A percentile compares a stretch with the other conserved stretches of the same genome.
Evolutionary conservation across 2,888 invertebrate genomes (phyloP).

Genomic region (Eurois occulta): DNA sequence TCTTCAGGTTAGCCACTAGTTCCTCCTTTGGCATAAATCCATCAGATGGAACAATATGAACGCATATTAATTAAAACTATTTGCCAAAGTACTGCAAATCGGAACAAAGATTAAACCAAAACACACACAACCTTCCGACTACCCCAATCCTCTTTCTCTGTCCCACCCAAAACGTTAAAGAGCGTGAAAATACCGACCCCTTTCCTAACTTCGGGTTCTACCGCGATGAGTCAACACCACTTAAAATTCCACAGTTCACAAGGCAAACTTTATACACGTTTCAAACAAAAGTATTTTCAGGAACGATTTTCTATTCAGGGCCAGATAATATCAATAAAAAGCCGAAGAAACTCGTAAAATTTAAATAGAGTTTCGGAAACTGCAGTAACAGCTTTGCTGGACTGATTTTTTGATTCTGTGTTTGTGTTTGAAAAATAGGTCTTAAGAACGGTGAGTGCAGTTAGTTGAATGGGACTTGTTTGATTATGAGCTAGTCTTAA

Average conservation of each 20-base stretch:
- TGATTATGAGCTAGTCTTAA: neutral
- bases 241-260: slow-evolving; percentile 57
- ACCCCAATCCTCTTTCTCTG: neutral
- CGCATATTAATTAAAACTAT: neutral
- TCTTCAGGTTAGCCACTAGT: neutral
- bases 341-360: slow-evolving; percentile 67
- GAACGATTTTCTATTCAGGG: slow-evolving; percentile 57
- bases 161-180: slow-evolving; percentile 2
- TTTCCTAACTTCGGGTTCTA: slow-evolving; percentile 9
- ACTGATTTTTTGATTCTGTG: slow-evolving; percentile 15
- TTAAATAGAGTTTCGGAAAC: slow-evolving; percentile 71
- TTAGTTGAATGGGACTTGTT: neutral
- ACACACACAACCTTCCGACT: neutral
- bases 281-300: slow-evolving; percentile 56
- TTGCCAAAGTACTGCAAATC: neutral
- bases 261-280: slow-evolving; percentile 55
- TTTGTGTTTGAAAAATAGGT: slow-evolving; percentile 11
- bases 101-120: slow-evolving; percentile 1
- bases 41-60: neutral
- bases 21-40: neutral
- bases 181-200: slow-evolving; percentile 42
- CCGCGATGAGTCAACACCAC: slow-evolving; percentile 59
- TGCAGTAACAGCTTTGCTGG: slow-evolving; percentile 64
- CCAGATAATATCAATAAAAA: slow-evolving; percentile 76
- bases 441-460: neutral